These are phyloP conservation scores for Nilaparvata lugens DNA, from an alignment of 1,140 invertebrate species.

Conservation along the genomic window DNA sequence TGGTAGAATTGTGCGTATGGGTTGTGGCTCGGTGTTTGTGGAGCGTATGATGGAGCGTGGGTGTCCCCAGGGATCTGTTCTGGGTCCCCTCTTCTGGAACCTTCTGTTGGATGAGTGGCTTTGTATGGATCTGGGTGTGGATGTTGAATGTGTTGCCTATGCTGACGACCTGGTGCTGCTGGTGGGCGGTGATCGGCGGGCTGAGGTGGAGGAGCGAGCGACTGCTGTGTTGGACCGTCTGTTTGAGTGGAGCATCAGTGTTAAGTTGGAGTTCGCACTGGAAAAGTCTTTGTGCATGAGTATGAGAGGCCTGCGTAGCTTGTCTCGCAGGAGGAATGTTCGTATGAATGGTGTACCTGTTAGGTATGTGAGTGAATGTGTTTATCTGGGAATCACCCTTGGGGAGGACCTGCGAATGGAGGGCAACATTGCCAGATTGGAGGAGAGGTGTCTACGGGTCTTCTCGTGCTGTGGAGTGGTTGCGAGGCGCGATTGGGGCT, in stretches of 20 bases:
- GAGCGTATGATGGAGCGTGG: background rate
- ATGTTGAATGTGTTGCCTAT: background rate
- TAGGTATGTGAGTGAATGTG: too few species aligned
- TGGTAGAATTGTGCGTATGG: too few species aligned
- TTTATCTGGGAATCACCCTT: too few species aligned
- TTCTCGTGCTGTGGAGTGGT: too few species aligned
- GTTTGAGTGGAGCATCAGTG: background rate
- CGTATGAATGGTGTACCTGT: background rate
- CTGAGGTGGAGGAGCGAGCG: background rate
- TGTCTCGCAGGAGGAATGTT: background rate
- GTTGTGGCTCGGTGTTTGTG: too few species aligned
- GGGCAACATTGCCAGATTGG: too few species aligned
- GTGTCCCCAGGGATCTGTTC: constrained; percentile 5
- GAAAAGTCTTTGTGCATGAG: background rate
- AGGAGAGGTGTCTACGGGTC: too few species aligned
- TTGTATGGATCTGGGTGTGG: background rate
- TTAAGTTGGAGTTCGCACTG: background rate
- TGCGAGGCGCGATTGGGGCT: too few species aligned
- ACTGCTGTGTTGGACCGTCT: background rate
- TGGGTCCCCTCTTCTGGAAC: constrained; percentile 7
- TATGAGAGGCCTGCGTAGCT: background rate
- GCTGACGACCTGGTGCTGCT: constrained; percentile 6
- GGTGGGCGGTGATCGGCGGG: background rate
- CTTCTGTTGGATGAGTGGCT: background rate
- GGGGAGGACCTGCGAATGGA: too few species aligned